Evolutionary conservation across 2,113 vertebrate genomes (phyloP).

Genomic region (Jacana jacana): DNA sequence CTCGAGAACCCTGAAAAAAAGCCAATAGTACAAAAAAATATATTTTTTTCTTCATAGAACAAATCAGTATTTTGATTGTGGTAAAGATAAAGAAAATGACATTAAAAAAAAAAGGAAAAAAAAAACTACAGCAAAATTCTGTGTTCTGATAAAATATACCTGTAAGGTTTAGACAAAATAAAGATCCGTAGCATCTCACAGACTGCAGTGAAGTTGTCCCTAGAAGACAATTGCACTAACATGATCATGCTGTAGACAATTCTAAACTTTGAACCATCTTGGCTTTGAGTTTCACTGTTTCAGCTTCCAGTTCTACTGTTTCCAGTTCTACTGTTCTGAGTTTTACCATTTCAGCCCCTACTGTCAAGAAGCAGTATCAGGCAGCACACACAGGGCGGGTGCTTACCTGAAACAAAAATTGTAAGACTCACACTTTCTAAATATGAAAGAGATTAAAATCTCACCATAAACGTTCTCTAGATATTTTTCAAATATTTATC

Average conservation of each 20-base stretch:
- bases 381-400: not conserved
- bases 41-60: not conserved
- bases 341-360: not conserved
- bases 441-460: not conserved
- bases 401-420: not conserved
- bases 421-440: not conserved
- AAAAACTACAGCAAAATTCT: not conserved
- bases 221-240: not conserved
- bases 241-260: not conserved
- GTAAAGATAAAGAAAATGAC: not conserved
- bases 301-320: not conserved
- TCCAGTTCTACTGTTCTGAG: not conserved
- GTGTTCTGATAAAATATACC: not conserved
- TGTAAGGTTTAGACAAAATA: not conserved
- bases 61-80: not conserved
- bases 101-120: not conserved
- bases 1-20: not conserved
- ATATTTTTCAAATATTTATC: not conserved
- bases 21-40: not conserved
- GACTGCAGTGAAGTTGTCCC: not conserved
- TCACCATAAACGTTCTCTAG: not conserved
- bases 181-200: not conserved
- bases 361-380: not conserved
- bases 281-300: not conserved
- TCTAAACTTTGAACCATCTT: not conserved